phyloP scores from a whole-genome alignment of 2,888 invertebrate species.

The Tenthredo amoena region DNA sequence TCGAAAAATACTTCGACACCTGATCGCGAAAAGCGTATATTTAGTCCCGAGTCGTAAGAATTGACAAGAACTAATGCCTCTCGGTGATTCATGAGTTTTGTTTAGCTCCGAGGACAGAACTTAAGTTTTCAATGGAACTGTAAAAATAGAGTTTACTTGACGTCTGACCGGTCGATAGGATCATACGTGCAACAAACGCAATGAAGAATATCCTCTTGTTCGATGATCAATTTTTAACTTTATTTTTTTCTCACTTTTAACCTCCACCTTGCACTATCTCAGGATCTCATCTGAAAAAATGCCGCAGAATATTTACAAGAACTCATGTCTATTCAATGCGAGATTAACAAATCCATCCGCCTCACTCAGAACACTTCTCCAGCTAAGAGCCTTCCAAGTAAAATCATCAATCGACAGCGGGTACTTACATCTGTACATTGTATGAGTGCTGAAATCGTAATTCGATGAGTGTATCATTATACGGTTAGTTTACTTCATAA shows the following conservation, averaged over 20 bases:
- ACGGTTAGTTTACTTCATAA: conserved; percentile 40
- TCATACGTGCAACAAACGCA: not conserved
- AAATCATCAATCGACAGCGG: not conserved
- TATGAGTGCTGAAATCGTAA: conserved; percentile 29
- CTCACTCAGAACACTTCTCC: not conserved
- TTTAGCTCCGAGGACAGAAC: conserved; percentile 27
- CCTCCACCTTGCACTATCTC: not conserved
- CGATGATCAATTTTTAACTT: not conserved
- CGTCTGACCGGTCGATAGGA: not conserved
- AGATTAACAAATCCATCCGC: not conserved
- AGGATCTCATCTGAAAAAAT: not conserved
- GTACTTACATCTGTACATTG: conserved; percentile 8
- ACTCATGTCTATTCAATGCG: not conserved
- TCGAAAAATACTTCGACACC: conserved; percentile 20
- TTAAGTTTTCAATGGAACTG: conserved; percentile 27
- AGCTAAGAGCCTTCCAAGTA: not conserved
- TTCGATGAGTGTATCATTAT: conserved; percentile 39
- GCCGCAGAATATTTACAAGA: not conserved
- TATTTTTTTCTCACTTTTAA: not conserved
- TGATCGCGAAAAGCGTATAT: not conserved
- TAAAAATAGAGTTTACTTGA: conserved; percentile 35
- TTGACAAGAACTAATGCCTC: conserved; percentile 27
- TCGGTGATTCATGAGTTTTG: conserved; percentile 34
- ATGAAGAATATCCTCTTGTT: not conserved
- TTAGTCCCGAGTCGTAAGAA: not conserved